These are phyloP conservation scores for Macrophya alboannulata DNA, from an alignment of 2,888 invertebrate species.

Conservation along the genomic window DNA sequence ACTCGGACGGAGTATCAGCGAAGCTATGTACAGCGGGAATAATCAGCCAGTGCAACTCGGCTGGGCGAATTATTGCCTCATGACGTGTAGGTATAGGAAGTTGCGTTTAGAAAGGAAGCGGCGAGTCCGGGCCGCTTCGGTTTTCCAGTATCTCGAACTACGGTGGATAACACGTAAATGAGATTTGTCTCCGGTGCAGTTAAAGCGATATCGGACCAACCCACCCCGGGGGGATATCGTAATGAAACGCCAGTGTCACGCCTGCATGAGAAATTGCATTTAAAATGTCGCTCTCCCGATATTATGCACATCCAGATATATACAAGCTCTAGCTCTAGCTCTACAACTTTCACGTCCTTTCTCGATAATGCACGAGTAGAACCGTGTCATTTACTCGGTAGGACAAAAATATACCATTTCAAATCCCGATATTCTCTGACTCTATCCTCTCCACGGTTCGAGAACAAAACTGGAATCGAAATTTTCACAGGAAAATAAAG, in stretches of 20 bases:
- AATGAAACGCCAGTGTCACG: slow-evolving; percentile 40
- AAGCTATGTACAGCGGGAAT: neutral
- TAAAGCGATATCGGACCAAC: slow-evolving; percentile 58
- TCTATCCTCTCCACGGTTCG: neutral
- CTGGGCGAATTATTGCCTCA: slow-evolving; percentile 26
- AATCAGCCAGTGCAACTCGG: neutral
- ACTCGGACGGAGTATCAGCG: neutral
- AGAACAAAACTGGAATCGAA: neutral
- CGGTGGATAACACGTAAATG: slow-evolving; percentile 59
- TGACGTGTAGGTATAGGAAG: slow-evolving; percentile 48
- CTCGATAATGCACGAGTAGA: slow-evolving; percentile 32
- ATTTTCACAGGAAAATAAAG: neutral
- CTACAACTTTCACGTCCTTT: slow-evolving; percentile 51
- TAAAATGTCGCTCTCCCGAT: slow-evolving; percentile 58
- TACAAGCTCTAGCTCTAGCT: neutral
- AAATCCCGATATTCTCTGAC: neutral
- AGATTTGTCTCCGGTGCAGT: slow-evolving; percentile 60
- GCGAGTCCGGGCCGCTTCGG: slow-evolving; percentile 33
- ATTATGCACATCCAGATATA: slow-evolving; percentile 31
- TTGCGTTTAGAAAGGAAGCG: slow-evolving; percentile 64
- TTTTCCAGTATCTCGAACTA: slow-evolving; percentile 47
- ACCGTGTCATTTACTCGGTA: neutral
- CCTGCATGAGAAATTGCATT: slow-evolving; percentile 57
- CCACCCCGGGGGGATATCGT: slow-evolving; percentile 46
- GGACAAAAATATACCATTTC: neutral